Base-by-base conservation (phyloP, 2,113 vertebrate genomes). In the Pedionomus torquatus region DNA sequence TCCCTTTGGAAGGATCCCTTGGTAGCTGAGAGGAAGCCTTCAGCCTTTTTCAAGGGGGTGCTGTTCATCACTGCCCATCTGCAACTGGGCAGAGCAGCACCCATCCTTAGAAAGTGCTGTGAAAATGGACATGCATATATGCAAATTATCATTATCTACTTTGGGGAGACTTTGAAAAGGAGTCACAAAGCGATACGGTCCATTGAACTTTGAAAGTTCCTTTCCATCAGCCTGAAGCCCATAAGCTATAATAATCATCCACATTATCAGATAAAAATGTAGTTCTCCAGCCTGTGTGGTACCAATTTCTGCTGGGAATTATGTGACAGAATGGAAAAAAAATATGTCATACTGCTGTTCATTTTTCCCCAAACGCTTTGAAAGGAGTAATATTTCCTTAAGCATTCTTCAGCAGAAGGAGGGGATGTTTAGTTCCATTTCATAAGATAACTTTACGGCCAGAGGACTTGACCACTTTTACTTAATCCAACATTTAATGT, bases 381-480 rank as follows among this genome's bases (percentile, higher is more conserved):
- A 93, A 83, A 78, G 37, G 68, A 92, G 37, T 57, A 70, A 65
- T 51, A 81, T 84, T 87, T 87, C 65, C 12, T 10, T 91, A 64
- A 75, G 51, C 61, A 75, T 78, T 86, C 25, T 54, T 89, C 65
- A 84, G 71, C 30, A 89, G 44, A 83, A 80, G 57, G 19, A 90
- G 11, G 13, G 11, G 46, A 75, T 55, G 13, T 48, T 70, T 76
- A 65, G 60, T 89, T 93, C 63, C 52, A 54, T 78, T 90, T 89
- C 63, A 75, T 70, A 64, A 57, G 51, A 76, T 70, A 83, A 57
- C 46, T 95, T 96, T 90, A 93, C 37, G 54, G 35, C 77, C 69
- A 82, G 57, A 92, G 70, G 61, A 87, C 65, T 88, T 82, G 72
- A 82, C 82, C 89, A 87, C 76, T 96, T 97, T 90, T 81, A 81